Evolutionary conservation across 1,140 invertebrate genomes (phyloP).

Genomic region (Berghia stephanieae): DNA sequence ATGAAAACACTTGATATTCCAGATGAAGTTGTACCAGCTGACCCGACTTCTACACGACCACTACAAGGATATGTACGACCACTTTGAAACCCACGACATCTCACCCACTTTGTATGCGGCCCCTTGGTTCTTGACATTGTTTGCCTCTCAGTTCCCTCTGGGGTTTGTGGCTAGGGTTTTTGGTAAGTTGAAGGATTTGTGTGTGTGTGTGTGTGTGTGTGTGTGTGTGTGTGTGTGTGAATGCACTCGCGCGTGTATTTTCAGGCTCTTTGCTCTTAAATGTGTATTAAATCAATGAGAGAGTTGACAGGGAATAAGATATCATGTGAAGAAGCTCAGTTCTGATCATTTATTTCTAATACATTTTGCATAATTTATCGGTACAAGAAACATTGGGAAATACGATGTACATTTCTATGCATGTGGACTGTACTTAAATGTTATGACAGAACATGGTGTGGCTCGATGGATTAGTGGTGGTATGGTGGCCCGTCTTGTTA

Average conservation of each 20-base stretch:
- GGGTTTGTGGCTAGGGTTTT: slow-evolving; percentile 93
- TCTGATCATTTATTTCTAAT: too few species aligned
- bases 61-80: slow-evolving; percentile 84
- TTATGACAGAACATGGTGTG: too few species aligned
- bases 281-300: too few species aligned
- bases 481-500: too few species aligned
- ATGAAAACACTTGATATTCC: slow-evolving; percentile 52
- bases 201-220: slow-evolving; percentile 3
- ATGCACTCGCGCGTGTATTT: not conserved
- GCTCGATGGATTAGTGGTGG: too few species aligned
- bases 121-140: slow-evolving; percentile 94
- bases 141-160: slow-evolving; percentile 95
- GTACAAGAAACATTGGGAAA: too few species aligned
- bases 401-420: too few species aligned
- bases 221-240: slow-evolving; percentile 10
- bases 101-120: slow-evolving; percentile 93
- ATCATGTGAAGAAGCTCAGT: too few species aligned
- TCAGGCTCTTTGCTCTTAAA: too few species aligned
- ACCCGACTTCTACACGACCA: slow-evolving; percentile 91
- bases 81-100: slow-evolving; percentile 89
- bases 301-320: too few species aligned
- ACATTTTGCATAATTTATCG: too few species aligned
- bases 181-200: slow-evolving; percentile 72
- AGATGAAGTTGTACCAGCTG: slow-evolving; percentile 87
- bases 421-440: too few species aligned